Base-by-base conservation (phyloP, 2,113 vertebrate species). In the Oryctolagus cuniculus region DNA sequence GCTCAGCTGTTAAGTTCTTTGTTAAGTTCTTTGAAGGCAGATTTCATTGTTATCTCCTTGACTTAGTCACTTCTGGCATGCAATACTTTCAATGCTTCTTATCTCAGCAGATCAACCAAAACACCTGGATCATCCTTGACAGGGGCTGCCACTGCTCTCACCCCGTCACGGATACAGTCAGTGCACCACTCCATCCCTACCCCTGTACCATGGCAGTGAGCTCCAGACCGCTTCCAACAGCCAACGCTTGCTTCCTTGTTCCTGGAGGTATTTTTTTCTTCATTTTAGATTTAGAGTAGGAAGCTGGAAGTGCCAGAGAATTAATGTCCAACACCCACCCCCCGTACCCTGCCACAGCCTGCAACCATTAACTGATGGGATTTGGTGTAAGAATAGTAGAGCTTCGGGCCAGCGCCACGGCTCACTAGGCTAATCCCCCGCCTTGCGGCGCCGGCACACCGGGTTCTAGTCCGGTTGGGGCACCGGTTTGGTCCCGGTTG, bases 171-270 rank as follows among this genome's bases (percentile, higher is more conserved):
- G 74, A 77, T 2, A 15, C 6, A 27, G 64, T 72, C 13, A 7
- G 16, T 15, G 31, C 3, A 5, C 27, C 4, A 21, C 6, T 5
- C n/a, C 34, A 36, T 5, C 27, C 21, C 27, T 49, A 1, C 3
- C 38, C 6, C 7, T 13, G 2, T 31, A 5, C 10, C 16, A n/a
- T 31, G 27, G 51, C 63, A 25, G 0, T 13, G 87, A 61, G 21
- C 83, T 90, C 61, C 36, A 84, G 44, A 58, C 34, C 34, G 70
- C 67, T 51, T 75, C 72, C 17, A 53, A 67, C 16, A 83, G 63
- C 36, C 36, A 44, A 1, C 34, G 15, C 19, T 53, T 77, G 4
- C 5, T 38, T 61, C 36, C 69, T 21, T 74, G 24, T 22, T 67
- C 63, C 79, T 49, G 16, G 44, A 67, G 25, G 49, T 58, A 44